phyloP scores from a whole-genome alignment of 1,140 invertebrate genomes.

The Helicoverpa armigera region DNA sequence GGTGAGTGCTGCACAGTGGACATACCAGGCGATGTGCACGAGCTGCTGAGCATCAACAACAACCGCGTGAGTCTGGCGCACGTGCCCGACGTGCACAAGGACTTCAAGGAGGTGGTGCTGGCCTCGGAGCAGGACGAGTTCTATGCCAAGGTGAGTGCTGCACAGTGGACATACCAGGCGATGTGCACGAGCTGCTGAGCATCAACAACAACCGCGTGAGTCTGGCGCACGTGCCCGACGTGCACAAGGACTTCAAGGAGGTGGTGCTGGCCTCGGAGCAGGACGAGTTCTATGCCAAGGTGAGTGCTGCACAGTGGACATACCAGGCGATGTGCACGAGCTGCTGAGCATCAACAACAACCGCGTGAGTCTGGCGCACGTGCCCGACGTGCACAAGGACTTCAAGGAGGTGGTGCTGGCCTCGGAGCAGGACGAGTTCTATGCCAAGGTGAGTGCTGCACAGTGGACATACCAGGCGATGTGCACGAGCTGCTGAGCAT shows the following conservation, averaged over 20 bases:
- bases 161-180: constrained; percentile 99
- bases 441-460: constrained; percentile 92
- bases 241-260: constrained; percentile 96
- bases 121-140: constrained; percentile 99
- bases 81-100: constrained; percentile 94
- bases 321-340: constrained; percentile 99
- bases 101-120: constrained; percentile 97
- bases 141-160: constrained; percentile 95
- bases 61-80: constrained; percentile 97
- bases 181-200: constrained; percentile 99
- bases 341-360: constrained; percentile 98
- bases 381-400: constrained; percentile 95
- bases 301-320: constrained; percentile 96
- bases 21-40: constrained; percentile 99
- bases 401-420: constrained; percentile 97
- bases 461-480: constrained; percentile 99
- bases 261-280: constrained; percentile 97
- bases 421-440: constrained; percentile 99
- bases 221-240: constrained; percentile 93
- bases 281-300: constrained; percentile 98
- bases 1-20: constrained; percentile 96
- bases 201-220: constrained; percentile 98
- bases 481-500: constrained; percentile 99
- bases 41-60: constrained; percentile 97
- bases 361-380: constrained; percentile 95